Evolutionary conservation across 2,888 invertebrate genomes (phyloP), one percentile per base, ranked within the genome.

Genomic region (Eucera pruinosa): DNA sequence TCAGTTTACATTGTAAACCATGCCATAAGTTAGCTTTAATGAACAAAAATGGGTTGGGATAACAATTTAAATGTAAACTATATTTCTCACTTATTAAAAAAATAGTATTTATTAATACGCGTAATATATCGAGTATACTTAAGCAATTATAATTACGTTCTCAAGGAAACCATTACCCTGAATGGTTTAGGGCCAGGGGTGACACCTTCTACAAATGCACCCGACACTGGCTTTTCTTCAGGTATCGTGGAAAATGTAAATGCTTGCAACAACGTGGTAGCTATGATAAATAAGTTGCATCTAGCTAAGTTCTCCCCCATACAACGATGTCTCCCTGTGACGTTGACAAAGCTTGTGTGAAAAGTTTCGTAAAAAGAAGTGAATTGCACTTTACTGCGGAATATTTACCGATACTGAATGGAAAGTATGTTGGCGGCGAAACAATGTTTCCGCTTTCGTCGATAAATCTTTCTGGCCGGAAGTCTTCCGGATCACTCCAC

Each of bases 271-370:
- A 97, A 93, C 0, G 95, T 94, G 0, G 96, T 95, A 0, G 95
- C 95, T 86, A 97, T 96, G 39, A 97, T 91, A 88, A 97, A 97
- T 61, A 97, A 94, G 87, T 96, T 97, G 84, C 96, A 96, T 86
- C 95, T 95, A 0, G 96, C 96, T 79, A 97, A 91, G 0, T 95
- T 94, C 88, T 97, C 97, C 0, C 97, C 97, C 95, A 97, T 95
- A 88, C 97, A 97, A 62, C 97, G 95, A 89, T 96, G 96, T 85
- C 95, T 96, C 0, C 93, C 93, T 93, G 80, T 20, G 0, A n/a
- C 1, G 23, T 4, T 20, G 20, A 27, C 2, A 3, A 39, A 39
- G 25, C 3, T 27, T 4, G 6, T 7, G 25, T n/a, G n/a, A n/a
- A n/a, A n/a, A 27, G 11, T 27, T 23, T 43, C 27, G 25, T 48